Evolutionary conservation across 2,113 vertebrate genomes (phyloP), one percentile per base, ranked within the genome.

Genomic region (Grallaria varia): DNA sequence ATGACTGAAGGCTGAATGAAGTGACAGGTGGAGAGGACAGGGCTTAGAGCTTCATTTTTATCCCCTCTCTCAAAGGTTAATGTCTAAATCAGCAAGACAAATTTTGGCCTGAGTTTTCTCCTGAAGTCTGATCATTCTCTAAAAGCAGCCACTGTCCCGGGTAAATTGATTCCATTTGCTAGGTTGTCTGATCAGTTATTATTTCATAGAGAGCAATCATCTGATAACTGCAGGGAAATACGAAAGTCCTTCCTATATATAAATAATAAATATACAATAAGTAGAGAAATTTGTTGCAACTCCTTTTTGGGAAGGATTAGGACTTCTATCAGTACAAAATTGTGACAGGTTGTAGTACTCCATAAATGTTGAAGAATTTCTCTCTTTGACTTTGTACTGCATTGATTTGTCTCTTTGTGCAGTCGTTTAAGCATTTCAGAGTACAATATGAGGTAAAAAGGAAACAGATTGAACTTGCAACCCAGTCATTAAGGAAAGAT

Each of bases 371-470:
- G 76, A 71, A 82, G 28, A 53, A 37, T 86, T 95, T 89, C 19
- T 74, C 47, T 64, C 20, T 72, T 75, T 89, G 37, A 59, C 20
- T 91, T 13, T n/a, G 14, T 76, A 13, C n/a, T 80, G n/a, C 12
- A 16, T 73, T 91, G 33, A 85, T 89, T 55, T 96, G 97, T 95
- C 60, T 87, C 64, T 90, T 90, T 89, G 75, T 95, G 19, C 87
- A 99, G 99, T 98, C 98, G 18, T 99, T 99, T 94, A 99, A 99
- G 96, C 98, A 97, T 96, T 99, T 99, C 97, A 98, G 98, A 96
- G 98, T 98, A 37, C 99, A 99, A 66, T 99, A 99, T 89, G 99
- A 99, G 87, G 97, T 99, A 60, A 99, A 99, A 97, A 99, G 98
- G 94, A 99, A 99, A 92, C 99, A 99, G 94, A 96, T 98, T 18